A percentile compares a stretch with the other conserved stretches of the same genome.
Conservation (phyloP, 2,888 invertebrate species). For the Pharmacophagus antenor region DNA sequence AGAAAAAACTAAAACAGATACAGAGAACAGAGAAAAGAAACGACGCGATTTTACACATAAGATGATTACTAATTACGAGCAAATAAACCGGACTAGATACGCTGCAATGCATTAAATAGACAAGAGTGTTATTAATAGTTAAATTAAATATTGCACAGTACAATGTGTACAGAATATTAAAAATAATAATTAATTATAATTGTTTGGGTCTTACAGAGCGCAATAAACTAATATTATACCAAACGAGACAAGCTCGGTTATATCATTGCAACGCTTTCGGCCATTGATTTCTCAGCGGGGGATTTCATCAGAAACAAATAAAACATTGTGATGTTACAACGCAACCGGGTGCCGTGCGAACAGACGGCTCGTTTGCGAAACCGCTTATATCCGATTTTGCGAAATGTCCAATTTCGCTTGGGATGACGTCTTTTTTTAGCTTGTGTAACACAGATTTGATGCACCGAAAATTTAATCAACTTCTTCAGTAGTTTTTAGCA, state of each 20-base stretch:
- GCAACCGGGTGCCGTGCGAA: slow-evolving; percentile 53
- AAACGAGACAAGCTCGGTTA: slow-evolving; percentile 3
- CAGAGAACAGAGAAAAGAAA: no score
- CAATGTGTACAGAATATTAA: no score
- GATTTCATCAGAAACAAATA: slow-evolving; percentile 39
- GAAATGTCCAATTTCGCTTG: slow-evolving; percentile 46
- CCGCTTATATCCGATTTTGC: slow-evolving; percentile 54
- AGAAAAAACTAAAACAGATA: no score
- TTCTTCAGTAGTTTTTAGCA: no score
- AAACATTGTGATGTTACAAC: slow-evolving; percentile 48
- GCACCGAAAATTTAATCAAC: neutral
- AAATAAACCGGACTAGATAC: no score
- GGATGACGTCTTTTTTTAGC: slow-evolving; percentile 20
- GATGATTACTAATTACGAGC: no score
- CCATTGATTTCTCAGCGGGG: slow-evolving; percentile 14
- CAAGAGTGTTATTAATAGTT: neutral
- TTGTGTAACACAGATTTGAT: neutral
- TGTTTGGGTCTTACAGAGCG: neutral
- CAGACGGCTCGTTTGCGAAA: slow-evolving; percentile 44
- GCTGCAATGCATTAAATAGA: no score
- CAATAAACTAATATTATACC: slow-evolving; percentile 8
- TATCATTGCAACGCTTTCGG: slow-evolving; percentile 2
- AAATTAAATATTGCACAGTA: neutral
- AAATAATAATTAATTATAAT: no score
- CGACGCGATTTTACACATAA: no score